Conservation (phyloP, 2,797 vertebrate genomes). For the Melopsittacus undulatus region DNA sequence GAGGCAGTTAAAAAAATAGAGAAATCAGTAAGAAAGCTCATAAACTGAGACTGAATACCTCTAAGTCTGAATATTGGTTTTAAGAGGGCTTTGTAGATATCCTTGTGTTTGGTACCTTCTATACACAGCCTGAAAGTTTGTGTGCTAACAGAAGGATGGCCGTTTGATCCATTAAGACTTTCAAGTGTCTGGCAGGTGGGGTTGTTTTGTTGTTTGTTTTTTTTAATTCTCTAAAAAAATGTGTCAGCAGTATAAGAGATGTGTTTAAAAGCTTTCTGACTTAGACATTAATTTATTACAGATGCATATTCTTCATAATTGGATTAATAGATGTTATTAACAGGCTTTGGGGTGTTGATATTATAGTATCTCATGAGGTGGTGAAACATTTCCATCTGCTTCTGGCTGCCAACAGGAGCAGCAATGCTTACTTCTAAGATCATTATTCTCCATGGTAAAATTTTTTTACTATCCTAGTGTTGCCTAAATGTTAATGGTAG, state of each 20-base stretch:
- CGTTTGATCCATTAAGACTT: background rate
- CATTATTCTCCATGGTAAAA: background rate
- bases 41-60: background rate
- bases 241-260: slow-evolving; percentile 1
- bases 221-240: background rate
- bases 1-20: background rate
- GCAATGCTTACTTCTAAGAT: background rate
- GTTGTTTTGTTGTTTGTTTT: background rate
- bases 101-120: background rate
- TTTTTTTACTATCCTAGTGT: background rate
- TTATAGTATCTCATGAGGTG: background rate
- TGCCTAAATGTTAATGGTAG: background rate
- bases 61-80: background rate
- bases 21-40: background rate
- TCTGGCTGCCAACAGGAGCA: background rate
- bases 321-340: slow-evolving; percentile 38
- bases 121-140: background rate
- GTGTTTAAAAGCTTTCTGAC: background rate
- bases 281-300: slow-evolving; percentile 52
- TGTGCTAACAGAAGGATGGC: background rate
- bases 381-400: background rate
- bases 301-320: slow-evolving; percentile 26
- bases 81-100: background rate
- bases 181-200: background rate
- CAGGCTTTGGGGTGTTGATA: slow-evolving; percentile 17